Conservation (phyloP, 2,888 invertebrate species). For the Seira musarum region DNA sequence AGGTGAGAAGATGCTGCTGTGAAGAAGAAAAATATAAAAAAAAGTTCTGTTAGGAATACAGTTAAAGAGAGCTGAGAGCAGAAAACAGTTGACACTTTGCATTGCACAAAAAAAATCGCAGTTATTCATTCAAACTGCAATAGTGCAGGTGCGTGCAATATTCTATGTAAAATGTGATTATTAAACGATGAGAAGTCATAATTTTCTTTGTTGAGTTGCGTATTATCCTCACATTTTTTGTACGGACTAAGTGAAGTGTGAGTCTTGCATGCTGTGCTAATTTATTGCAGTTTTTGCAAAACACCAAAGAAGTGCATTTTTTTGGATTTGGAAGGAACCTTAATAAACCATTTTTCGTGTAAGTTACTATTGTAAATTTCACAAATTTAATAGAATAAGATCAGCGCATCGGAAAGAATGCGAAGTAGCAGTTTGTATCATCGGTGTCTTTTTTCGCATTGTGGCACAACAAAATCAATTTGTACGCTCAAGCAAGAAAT, state of each 20-base stretch:
- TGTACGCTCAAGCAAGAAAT: too few relatives aligned
- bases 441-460: too few relatives aligned
- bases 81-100: not conserved
- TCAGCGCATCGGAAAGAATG: not conserved
- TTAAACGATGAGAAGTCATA: not conserved
- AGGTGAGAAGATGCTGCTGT: not conserved
- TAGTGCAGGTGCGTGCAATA: not conserved
- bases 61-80: not conserved
- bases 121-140: not conserved
- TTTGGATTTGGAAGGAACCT: not conserved
- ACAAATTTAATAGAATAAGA: not conserved
- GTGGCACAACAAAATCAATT: too few relatives aligned
- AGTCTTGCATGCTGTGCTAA: not conserved
- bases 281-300: not conserved
- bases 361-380: not conserved
- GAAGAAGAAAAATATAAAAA: not conserved
- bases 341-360: not conserved
- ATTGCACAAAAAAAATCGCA: not conserved
- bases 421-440: too few relatives aligned
- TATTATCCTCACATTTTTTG: too few relatives aligned
- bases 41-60: slow-evolving; percentile 21
- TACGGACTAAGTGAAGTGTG: too few relatives aligned
- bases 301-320: not conserved
- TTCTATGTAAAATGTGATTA: not conserved
- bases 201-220: not conserved